phyloP scores from a whole-genome alignment of 2,888 invertebrate species.

The Limnephilus marmoratus region DNA sequence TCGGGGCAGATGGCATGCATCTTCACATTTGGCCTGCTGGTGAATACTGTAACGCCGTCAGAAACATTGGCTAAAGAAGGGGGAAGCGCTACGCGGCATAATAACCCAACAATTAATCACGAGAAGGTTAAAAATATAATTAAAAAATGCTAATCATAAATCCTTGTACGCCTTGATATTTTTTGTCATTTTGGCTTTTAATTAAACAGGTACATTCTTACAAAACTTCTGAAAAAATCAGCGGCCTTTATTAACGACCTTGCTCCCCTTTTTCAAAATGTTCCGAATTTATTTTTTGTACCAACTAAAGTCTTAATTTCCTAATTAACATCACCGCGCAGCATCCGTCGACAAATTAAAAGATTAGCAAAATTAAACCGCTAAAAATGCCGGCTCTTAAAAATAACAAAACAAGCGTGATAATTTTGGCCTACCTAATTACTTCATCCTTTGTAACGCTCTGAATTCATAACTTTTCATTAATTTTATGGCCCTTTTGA shows the following conservation, averaged over 20 bases:
- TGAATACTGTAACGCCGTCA: no score
- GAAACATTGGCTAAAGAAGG: no score
- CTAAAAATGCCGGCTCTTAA: not conserved
- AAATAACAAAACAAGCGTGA: not conserved
- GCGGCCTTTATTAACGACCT: not conserved
- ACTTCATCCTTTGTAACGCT: not conserved
- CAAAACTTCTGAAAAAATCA: not conserved
- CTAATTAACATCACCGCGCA: slow-evolving; percentile 2
- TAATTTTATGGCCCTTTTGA: not conserved
- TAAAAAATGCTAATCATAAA: no score
- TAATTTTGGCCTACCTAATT: not conserved
- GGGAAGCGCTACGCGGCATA: no score
- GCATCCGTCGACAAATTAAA: slow-evolving; percentile 26
- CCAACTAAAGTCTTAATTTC: not conserved
- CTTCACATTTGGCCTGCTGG: no score
- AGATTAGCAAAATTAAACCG: not conserved
- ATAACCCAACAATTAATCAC: no score
- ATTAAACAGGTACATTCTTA: not conserved
- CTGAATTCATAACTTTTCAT: not conserved
- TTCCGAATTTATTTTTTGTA: not conserved
- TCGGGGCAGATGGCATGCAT: no score
- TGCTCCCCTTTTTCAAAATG: not conserved
- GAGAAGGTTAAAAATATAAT: no score
- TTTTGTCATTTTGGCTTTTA: not conserved
- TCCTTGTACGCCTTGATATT: no score